Conservation (phyloP, 2,797 vertebrate genomes). For the Anguilla obscura region DNA sequence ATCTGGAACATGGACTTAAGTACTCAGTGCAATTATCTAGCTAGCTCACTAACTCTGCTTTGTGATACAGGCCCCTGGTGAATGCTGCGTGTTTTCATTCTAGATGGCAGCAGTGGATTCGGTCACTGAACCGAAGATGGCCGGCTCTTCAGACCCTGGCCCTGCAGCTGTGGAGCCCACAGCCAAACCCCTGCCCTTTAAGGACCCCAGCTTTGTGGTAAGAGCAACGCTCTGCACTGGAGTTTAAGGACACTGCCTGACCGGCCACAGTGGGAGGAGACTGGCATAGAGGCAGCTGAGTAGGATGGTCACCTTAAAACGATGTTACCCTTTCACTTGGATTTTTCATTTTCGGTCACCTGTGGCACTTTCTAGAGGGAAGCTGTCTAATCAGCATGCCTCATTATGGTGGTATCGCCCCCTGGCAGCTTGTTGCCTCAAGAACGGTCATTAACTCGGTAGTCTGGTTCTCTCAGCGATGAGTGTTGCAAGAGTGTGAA, state of each 20-base stretch:
- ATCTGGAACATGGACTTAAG: too few species aligned
- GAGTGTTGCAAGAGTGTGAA: neutral
- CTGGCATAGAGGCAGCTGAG: neutral
- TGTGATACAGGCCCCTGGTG: neutral
- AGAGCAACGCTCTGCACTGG: constrained; percentile 48
- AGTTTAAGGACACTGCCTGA: neutral
- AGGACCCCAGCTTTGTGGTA: constrained; percentile 88
- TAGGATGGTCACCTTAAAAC: neutral
- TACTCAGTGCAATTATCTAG: too few species aligned
- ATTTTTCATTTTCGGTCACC: neutral
- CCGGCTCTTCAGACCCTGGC: constrained; percentile 66
- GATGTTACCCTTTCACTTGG: neutral
- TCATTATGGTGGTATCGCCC: neutral
- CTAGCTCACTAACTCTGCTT: too few species aligned
- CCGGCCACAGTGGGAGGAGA: neutral
- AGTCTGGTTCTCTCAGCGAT: neutral
- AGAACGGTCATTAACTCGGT: neutral
- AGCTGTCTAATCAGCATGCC: neutral
- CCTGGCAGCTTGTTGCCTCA: neutral
- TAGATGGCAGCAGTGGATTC: constrained; percentile 70
- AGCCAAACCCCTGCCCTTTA: constrained; percentile 83
- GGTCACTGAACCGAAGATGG: constrained; percentile 74
- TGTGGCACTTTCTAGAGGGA: neutral
- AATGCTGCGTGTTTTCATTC: constrained; percentile 39
- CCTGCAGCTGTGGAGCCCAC: constrained; percentile 70